phyloP scores from a whole-genome alignment of 2,888 invertebrate genomes.

The Aphodius granarius region DNA sequence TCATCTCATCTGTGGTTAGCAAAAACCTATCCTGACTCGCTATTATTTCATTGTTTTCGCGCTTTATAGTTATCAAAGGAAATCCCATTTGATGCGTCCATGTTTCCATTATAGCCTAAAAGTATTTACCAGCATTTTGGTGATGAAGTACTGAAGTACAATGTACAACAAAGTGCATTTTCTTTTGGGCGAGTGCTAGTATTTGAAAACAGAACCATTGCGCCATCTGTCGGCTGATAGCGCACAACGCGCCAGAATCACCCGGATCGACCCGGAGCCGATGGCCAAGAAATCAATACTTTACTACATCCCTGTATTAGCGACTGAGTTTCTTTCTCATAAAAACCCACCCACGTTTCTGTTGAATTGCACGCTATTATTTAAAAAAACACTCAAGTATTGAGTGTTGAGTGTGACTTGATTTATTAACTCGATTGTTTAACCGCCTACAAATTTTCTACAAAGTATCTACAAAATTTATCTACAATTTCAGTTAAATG shows the following conservation, averaged over 20 bases:
- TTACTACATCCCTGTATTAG: background rate
- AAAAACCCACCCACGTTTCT: background rate
- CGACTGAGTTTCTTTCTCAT: background rate
- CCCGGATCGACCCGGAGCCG: slow-evolving; percentile 1
- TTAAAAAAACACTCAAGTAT: background rate
- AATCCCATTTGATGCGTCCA: slow-evolving; percentile 86
- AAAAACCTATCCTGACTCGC: slow-evolving; percentile 69
- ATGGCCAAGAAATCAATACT: slow-evolving; percentile 2
- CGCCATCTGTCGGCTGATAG: background rate
- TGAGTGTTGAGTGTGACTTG: background rate
- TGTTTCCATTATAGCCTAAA: slow-evolving; percentile 69
- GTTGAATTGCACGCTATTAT: background rate
- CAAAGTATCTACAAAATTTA: background rate
- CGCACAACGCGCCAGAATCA: background rate
- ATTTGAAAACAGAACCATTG: background rate
- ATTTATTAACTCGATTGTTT: too few relatives aligned
- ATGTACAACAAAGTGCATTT: too few relatives aligned
- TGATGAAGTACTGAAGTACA: too few relatives aligned
- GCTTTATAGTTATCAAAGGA: slow-evolving; percentile 71
- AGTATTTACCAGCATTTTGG: slow-evolving; percentile 21
- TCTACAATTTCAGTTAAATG: background rate
- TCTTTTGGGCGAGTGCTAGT: background rate
- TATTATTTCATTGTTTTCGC: slow-evolving; percentile 63
- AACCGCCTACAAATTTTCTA: too few relatives aligned
- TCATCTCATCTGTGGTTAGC: slow-evolving; percentile 51